Evolutionary conservation across 2,113 vertebrate species (phyloP), one percentile per base, ranked within the genome.

Genomic region (Dendrocopos noguchii): DNA sequence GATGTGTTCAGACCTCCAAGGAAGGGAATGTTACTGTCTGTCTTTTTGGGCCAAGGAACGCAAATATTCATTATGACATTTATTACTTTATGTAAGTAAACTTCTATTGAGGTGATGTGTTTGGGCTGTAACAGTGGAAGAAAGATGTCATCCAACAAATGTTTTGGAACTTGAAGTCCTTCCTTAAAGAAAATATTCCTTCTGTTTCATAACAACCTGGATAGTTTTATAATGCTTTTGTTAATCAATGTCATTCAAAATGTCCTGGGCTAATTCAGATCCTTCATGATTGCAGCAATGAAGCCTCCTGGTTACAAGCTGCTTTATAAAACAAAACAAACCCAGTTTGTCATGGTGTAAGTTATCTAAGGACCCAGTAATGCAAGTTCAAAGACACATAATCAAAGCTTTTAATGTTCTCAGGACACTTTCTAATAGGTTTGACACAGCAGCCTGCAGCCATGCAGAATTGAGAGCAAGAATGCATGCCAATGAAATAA

Each of bases 51-150:
- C 77, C 98, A 99, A 97, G 98, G 99, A 96, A 98, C 98, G 0
- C 98, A 99, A 94, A 98, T 99, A 97, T 98, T 99, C 96, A 99
- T 99, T 92, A 98, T 99, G 98, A 98, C 98, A 1, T 98, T 99
- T 96, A 98, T 98, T 97, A 99, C 98, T 28, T 98, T 99, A 65
- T 98, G 99, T 99, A 97, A 99, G 98, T 94, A 94, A 76, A 76
- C 31, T 71, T 39, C 39, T 60, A 71, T 66, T 74, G 68, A 80
- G 68, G n/a, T 19, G 20, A 36, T 66, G 20, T 55, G 3, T 78
- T 79, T 68, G 60, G 47, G 55, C 18, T 63, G 18, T 66, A 50
- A 25, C 39, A 75, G 16, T 53, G 8, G 56, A 66, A 88, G 67
- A 68, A 80, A 80, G 63, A 63, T 53, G n/a, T 11, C 77, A 4